Conservation (phyloP, 2,113 vertebrate genomes). For the Saguinus imperator region DNA sequence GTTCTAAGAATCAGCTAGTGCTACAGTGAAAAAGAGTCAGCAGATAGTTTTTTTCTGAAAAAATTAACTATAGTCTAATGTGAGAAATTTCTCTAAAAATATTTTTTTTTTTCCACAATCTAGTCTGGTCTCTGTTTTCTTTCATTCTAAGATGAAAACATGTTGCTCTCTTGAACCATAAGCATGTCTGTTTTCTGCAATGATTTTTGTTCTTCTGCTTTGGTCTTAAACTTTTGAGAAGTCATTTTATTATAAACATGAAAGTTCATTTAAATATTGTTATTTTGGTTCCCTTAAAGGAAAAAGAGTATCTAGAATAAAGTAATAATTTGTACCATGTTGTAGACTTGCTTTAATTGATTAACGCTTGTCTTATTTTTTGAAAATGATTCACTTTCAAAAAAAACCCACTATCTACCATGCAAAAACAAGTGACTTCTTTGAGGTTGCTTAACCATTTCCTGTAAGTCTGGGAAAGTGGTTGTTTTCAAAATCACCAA, state of each 20-base stretch:
- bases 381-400: constrained; percentile 8
- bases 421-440: constrained; percentile 45
- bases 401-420: not conserved
- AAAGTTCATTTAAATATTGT: constrained; percentile 4
- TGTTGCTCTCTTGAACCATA: not conserved
- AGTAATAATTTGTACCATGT: not conserved
- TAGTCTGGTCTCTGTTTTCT: not conserved
- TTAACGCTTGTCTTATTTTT: not conserved
- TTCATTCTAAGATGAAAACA: not conserved
- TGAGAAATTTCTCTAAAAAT: constrained; percentile 23
- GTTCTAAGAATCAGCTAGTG: not conserved
- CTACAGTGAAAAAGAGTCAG: not conserved
- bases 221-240: constrained; percentile 28
- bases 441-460: constrained; percentile 73
- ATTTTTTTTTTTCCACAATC: not conserved
- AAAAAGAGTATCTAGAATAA: not conserved
- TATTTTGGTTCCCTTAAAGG: not conserved
- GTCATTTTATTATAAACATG: constrained; percentile 53
- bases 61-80: not conserved
- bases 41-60: not conserved
- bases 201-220: constrained; percentile 48
- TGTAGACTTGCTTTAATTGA: constrained; percentile 19
- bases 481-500: constrained; percentile 55
- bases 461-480: constrained; percentile 69
- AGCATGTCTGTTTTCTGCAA: not conserved